A percentile compares a stretch with the other conserved stretches of the same genome.
Conservation (phyloP, 2,888 invertebrate genomes). For the Dione juno region DNA sequence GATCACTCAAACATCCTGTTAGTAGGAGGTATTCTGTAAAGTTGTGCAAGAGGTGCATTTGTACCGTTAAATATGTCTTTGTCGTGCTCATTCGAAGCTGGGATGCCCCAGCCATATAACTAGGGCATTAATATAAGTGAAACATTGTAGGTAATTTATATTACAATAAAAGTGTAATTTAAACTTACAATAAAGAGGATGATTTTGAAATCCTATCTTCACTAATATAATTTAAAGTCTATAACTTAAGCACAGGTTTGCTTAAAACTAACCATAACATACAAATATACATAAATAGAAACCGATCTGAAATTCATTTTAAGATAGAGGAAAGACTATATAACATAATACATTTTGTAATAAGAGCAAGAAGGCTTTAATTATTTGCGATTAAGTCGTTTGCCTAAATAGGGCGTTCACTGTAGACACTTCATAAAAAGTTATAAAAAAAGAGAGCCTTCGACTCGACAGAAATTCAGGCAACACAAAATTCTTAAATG, state of each 20-base stretch:
- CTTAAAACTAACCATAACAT: too few species aligned
- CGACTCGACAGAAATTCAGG: not conserved
- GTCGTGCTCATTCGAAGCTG: constrained; percentile 37
- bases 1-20: constrained; percentile 28
- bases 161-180: not conserved
- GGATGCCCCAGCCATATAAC: constrained; percentile 37
- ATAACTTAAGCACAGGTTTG: too few species aligned
- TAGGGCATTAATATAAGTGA: constrained; percentile 30
- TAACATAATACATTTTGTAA: constrained; percentile 4
- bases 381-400: constrained; percentile 30
- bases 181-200: not conserved
- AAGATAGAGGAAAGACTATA: not conserved
- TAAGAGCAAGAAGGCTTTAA: constrained; percentile 20
- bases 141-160: not conserved
- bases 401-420: constrained; percentile 26
- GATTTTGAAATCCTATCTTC: too few species aligned
- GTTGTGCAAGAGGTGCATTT: constrained; percentile 39
- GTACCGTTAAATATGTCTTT: constrained; percentile 46
- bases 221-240: too few species aligned
- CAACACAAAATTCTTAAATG: constrained; percentile 23
- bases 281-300: too few species aligned
- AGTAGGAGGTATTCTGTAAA: constrained; percentile 32
- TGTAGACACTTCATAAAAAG: constrained; percentile 10
- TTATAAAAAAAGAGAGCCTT: not conserved
- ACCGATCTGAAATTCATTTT: not conserved